Percentiles rank a stretch among this genome's conserved stretches.
Evolutionary conservation across 2,888 invertebrate species (phyloP).

Genomic region (Cerastoderma edule): DNA sequence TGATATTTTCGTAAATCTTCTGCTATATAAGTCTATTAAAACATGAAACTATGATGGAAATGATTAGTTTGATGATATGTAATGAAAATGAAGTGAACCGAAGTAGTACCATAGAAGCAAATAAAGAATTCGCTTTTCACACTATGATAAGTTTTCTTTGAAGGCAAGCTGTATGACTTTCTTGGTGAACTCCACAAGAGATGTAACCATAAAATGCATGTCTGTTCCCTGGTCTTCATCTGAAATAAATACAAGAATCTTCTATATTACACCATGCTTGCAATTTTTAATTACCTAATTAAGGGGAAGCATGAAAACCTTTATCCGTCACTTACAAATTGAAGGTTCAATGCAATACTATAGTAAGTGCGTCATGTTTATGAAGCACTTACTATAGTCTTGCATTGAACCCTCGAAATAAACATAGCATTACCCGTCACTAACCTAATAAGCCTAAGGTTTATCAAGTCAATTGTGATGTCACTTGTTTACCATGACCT

Average conservation of each 20-base stretch:
- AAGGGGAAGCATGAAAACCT: too few relatives aligned
- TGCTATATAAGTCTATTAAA: background rate
- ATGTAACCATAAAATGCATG: slow-evolving; percentile 79
- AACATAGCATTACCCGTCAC: too few relatives aligned
- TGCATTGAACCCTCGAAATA: too few relatives aligned
- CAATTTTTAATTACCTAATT: too few relatives aligned
- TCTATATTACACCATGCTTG: too few relatives aligned
- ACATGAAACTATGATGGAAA: background rate
- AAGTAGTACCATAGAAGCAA: background rate
- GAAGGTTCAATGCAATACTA: too few relatives aligned
- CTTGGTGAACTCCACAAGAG: slow-evolving; percentile 79
- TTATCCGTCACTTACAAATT: too few relatives aligned
- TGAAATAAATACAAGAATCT: slow-evolving; percentile 53
- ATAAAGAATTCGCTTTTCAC: background rate
- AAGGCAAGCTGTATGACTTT: slow-evolving; percentile 75
- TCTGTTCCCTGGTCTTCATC: slow-evolving; percentile 78
- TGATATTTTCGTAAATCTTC: background rate
- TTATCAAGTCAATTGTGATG: too few relatives aligned
- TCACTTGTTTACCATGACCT: too few relatives aligned
- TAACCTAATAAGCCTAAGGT: too few relatives aligned
- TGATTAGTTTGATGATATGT: background rate
- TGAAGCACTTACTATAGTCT: too few relatives aligned
- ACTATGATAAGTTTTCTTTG: slow-evolving; percentile 63
- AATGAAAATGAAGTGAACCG: background rate
- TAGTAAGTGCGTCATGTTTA: too few relatives aligned